These are phyloP conservation scores for Centropus unirufus DNA, from an alignment of 2,113 vertebrate species.

Conservation along the genomic window DNA sequence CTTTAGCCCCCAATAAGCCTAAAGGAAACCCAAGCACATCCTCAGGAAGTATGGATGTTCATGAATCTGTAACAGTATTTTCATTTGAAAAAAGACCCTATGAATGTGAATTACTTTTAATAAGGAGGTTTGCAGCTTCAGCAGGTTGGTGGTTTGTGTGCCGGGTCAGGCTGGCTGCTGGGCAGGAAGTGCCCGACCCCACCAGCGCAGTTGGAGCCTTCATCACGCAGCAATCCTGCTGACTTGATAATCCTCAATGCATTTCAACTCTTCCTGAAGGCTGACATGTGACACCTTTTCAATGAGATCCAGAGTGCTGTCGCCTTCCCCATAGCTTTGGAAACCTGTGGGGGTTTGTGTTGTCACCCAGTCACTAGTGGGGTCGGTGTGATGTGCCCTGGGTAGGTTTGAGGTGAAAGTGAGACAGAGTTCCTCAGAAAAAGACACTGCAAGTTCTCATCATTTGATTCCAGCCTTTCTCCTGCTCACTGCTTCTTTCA, in stretches of 20 bases:
- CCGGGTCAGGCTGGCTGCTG: not conserved
- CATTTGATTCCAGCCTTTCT: not conserved
- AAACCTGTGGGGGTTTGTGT: not conserved
- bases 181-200: not conserved
- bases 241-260: not conserved
- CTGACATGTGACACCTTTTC: not conserved
- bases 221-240: not conserved
- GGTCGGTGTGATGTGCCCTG: not conserved
- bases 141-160: not conserved
- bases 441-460: not conserved
- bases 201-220: not conserved
- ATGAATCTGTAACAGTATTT: rapidly evolving
- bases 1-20: not conserved
- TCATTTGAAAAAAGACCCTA: not conserved
- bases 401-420: not conserved
- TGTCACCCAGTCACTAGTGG: not conserved
- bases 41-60: not conserved
- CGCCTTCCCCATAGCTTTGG: not conserved
- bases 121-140: not conserved
- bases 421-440: not conserved
- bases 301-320: not conserved
- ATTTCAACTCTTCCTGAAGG: not conserved
- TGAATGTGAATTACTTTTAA: not conserved
- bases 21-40: not conserved
- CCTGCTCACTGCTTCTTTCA: not conserved